A percentile compares a stretch with the other conserved stretches of the same genome.
These are phyloP conservation scores for Exocentrus adspersus DNA, from an alignment of 2,888 invertebrate species.

Conservation along the genomic window DNA sequence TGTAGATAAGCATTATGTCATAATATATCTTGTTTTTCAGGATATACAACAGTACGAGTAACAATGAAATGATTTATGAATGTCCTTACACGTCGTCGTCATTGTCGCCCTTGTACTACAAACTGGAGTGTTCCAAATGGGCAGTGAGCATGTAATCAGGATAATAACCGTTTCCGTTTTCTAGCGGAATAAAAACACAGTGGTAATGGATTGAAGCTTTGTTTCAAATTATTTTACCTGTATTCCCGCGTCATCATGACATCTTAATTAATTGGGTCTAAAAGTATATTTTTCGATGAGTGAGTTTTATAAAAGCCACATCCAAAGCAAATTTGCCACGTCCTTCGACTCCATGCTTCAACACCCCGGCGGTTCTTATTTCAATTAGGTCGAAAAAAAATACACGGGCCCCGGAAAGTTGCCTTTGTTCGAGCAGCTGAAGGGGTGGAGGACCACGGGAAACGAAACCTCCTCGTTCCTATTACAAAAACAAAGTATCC, in stretches of 20 bases:
- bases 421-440: background rate
- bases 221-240: background rate
- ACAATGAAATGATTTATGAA: too few relatives aligned
- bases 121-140: conserved; percentile 8
- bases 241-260: too few relatives aligned
- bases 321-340: too few relatives aligned
- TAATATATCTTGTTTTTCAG: too few relatives aligned
- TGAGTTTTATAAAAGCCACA: too few relatives aligned
- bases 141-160: conserved; percentile 14
- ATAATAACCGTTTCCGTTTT: conserved; percentile 20
- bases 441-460: background rate
- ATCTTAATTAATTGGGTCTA: too few relatives aligned
- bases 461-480: conserved; percentile 6
- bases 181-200: conserved; percentile 13
- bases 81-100: too few relatives aligned
- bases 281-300: too few relatives aligned
- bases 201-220: conserved; percentile 5
- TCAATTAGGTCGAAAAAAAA: conserved; percentile 2
- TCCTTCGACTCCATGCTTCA: too few relatives aligned
- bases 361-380: background rate
- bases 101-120: background rate
- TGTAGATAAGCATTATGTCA: too few relatives aligned
- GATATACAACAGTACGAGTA: too few relatives aligned
- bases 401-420: background rate
- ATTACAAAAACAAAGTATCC: conserved; percentile 3